Evolutionary conservation across 2,797 vertebrate species (phyloP).

Genomic region (Argya squamiceps): DNA sequence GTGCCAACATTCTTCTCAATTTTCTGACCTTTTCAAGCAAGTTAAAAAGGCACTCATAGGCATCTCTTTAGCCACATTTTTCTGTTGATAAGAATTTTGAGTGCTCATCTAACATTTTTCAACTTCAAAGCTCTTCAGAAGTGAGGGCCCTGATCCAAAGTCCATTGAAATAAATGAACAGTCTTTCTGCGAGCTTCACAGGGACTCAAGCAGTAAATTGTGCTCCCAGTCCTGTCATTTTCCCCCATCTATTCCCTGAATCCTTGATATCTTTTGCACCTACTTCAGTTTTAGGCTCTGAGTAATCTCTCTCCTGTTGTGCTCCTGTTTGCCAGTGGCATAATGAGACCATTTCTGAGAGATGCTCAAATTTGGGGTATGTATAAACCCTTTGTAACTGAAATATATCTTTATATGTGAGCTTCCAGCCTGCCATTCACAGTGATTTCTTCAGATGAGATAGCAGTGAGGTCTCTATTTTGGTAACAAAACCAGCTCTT

Average conservation of each 20-base stretch:
- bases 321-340: background rate
- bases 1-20: background rate
- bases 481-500: background rate
- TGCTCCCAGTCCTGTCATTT: background rate
- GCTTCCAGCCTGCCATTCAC: background rate
- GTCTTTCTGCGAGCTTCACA: background rate
- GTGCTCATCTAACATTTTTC: constrained; percentile 7
- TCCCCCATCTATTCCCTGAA: background rate
- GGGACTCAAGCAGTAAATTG: background rate
- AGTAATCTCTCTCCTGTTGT: background rate
- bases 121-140: constrained; percentile 50
- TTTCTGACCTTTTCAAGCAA: constrained; percentile 40
- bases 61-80: constrained; percentile 6
- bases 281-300: background rate
- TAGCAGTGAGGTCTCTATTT: background rate
- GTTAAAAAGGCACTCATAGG: background rate
- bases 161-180: background rate
- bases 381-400: background rate
- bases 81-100: constrained; percentile 4
- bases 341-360: background rate
- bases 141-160: background rate
- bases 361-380: background rate
- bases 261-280: background rate
- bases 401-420: background rate
- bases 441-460: background rate